Percentiles rank a stretch among this genome's conserved stretches.
phyloP scores from a whole-genome alignment of 2,888 invertebrate genomes.

The Coleophora flavipennella region DNA sequence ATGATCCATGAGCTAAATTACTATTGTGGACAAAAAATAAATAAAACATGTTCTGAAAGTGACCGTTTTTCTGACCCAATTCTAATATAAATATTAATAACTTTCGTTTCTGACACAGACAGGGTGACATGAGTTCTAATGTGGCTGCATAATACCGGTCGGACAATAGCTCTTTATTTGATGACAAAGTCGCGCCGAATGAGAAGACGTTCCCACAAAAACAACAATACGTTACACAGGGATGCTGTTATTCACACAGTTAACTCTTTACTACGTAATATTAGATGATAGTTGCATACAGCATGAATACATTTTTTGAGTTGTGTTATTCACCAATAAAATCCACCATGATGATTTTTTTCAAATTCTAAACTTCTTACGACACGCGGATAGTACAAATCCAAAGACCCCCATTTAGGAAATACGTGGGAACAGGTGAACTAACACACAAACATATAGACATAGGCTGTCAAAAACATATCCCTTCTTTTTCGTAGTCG shows the following conservation, averaged over 20 bases:
- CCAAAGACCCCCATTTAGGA: background rate
- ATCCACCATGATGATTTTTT: background rate
- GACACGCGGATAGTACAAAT: conserved; percentile 1
- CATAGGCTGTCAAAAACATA: no score
- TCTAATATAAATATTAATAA: background rate
- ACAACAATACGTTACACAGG: conserved; percentile 60
- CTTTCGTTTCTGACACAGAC: background rate
- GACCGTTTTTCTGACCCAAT: no score
- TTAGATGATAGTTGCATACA: no score
- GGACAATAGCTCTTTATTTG: conserved; percentile 33
- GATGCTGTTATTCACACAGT: conserved; percentile 73
- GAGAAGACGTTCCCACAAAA: conserved; percentile 62
- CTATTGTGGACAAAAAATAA: no score
- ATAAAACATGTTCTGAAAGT: no score
- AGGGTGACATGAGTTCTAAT: conserved; percentile 5
- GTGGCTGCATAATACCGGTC: conserved; percentile 27
- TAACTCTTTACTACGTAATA: conserved; percentile 57
- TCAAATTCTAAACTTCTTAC: conserved; percentile 2
- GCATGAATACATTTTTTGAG: no score
- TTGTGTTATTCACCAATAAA: no score
- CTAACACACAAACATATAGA: background rate
- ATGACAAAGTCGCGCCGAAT: conserved; percentile 35
- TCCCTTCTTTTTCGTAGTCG: no score
- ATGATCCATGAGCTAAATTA: no score
- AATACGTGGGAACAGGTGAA: background rate